Percentiles rank a stretch among this genome's conserved stretches.
Evolutionary conservation across 1,140 invertebrate genomes (phyloP).

Genomic region (Bombus balteatus): DNA sequence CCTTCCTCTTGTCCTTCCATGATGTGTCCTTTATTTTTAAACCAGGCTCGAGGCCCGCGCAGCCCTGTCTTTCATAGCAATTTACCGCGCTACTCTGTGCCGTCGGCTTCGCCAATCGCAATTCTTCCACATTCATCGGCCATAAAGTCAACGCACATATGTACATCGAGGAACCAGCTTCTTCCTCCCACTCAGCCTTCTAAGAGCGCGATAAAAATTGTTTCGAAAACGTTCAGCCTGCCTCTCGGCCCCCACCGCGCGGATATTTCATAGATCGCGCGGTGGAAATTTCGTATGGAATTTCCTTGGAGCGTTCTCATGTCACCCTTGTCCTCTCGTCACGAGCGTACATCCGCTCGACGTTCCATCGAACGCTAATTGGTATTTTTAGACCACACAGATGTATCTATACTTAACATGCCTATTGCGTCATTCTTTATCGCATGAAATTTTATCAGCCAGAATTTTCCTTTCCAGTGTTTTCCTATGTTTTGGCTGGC

Average conservation of each 20-base stretch:
- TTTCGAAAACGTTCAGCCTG: not conserved
- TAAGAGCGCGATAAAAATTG: not conserved
- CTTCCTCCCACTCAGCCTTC: not conserved
- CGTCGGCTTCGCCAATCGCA: constrained; percentile 1
- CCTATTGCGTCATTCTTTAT: not conserved
- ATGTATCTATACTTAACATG: not conserved
- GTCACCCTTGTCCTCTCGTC: not conserved
- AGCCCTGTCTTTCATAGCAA: constrained; percentile 30
- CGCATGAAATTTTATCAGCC: not conserved
- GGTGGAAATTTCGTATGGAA: not conserved
- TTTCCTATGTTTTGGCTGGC: not conserved
- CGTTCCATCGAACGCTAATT: constrained; percentile 2
- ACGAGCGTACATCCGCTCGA: not conserved
- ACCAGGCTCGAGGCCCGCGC: constrained; percentile 52
- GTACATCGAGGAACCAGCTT: not conserved
- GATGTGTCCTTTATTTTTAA: constrained; percentile 70
- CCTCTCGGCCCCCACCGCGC: too few species aligned
- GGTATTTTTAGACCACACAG: constrained; percentile 1
- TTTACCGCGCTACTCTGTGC: constrained; percentile 13
- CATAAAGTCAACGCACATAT: constrained; percentile 5
- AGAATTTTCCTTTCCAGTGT: not conserved
- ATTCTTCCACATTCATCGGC: constrained; percentile 39
- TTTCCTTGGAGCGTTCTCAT: not conserved
- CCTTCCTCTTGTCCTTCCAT: constrained; percentile 55
- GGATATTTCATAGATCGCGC: not conserved